phyloP scores from a whole-genome alignment of 2,113 vertebrate species.

The Prionailurus bengalensis region DNA sequence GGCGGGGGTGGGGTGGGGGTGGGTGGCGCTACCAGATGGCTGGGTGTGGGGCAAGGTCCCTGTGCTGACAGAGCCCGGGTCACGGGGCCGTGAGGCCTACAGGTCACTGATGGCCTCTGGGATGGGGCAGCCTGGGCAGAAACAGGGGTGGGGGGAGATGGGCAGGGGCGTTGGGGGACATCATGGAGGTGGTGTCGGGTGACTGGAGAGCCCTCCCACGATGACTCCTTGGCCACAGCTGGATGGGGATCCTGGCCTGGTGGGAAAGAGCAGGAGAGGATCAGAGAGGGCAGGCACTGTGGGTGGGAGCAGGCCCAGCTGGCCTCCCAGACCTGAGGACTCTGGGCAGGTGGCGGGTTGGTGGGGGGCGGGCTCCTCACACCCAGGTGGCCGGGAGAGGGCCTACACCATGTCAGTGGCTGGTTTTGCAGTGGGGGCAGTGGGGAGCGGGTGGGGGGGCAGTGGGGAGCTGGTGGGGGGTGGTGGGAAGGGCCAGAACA shows the following conservation, averaged over 20 bases:
- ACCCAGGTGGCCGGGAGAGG: background rate
- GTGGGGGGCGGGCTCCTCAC: background rate
- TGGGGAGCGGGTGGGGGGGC: background rate
- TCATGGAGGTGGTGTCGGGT: rapidly evolving
- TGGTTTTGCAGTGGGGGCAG: background rate
- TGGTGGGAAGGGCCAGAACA: too few species aligned
- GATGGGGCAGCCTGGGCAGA: background rate
- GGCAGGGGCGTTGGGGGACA: background rate
- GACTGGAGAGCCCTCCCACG: background rate
- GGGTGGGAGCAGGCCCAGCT: background rate
- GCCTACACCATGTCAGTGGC: background rate
- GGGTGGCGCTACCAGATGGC: background rate
- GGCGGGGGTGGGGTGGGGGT: background rate
- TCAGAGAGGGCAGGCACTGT: background rate
- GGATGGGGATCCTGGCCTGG: background rate
- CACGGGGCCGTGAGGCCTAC: background rate
- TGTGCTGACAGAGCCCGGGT: background rate
- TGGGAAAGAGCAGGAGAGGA: background rate
- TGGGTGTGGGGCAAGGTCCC: background rate
- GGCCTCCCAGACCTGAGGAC: background rate
- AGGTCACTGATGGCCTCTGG: background rate
- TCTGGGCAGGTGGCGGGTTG: background rate
- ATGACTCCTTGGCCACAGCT: background rate
- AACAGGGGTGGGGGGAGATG: background rate
- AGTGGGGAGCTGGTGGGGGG: rapidly evolving